These are phyloP conservation scores for Drosophila rellima DNA, from an alignment of 2,888 invertebrate species.

Conservation along the genomic window DNA sequence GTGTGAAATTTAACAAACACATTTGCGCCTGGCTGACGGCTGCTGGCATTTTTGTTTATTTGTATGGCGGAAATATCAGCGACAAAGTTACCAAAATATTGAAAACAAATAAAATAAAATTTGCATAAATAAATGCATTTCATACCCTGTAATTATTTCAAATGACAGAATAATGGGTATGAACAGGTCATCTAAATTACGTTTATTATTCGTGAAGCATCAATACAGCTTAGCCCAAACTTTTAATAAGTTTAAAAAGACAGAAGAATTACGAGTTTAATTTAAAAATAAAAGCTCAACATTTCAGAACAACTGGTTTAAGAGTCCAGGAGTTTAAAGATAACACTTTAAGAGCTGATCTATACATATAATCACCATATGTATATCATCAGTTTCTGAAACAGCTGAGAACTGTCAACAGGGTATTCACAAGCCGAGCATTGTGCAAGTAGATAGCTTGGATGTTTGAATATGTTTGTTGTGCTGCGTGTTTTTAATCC, in stretches of 20 bases:
- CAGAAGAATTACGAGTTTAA: no score
- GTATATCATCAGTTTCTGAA: no score
- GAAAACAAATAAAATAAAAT: constrained; percentile 81
- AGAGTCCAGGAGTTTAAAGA: no score
- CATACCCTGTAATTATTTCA: constrained; percentile 10
- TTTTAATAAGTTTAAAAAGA: no score
- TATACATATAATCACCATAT: no score
- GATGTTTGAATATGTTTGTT: constrained; percentile 22
- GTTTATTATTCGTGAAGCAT: neutral
- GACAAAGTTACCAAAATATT: constrained; percentile 81
- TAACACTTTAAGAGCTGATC: no score
- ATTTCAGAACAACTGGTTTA: no score
- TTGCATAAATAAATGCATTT: constrained; percentile 76
- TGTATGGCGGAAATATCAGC: constrained; percentile 79
- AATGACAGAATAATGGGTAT: neutral
- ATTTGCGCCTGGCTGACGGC: constrained; percentile 68
- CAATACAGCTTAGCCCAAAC: no score
- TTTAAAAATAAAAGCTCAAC: no score
- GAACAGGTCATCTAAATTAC: neutral
- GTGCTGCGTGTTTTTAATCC: constrained; percentile 68
- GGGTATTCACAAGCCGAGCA: constrained; percentile 5
- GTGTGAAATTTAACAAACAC: constrained; percentile 62
- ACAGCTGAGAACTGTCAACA: neutral
- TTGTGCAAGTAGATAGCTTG: constrained; percentile 4
- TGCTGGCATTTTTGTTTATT: constrained; percentile 72